phyloP scores from a whole-genome alignment of 1,140 invertebrate genomes.

The Listronotus bonariensis region DNA sequence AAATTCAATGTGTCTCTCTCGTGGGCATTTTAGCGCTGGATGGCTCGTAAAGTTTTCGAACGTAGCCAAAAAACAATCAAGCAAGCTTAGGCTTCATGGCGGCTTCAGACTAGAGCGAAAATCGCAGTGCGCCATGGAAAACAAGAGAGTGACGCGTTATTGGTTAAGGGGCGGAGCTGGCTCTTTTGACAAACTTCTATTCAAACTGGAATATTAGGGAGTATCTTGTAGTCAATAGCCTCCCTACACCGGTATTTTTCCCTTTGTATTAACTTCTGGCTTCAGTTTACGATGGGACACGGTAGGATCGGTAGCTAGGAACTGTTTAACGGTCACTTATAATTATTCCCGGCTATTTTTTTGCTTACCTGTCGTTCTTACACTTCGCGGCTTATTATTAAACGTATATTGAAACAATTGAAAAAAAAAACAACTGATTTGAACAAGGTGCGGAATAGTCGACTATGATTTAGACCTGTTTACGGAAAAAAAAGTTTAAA shows the following conservation, averaged over 20 bases:
- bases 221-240: constrained; percentile 50
- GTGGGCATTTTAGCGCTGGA: not conserved
- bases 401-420: no score
- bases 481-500: not conserved
- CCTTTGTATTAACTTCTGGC: constrained; percentile 35
- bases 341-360: not conserved
- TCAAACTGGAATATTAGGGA: constrained; percentile 54
- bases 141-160: constrained; percentile 42
- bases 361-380: not conserved
- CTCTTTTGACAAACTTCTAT: constrained; percentile 48
- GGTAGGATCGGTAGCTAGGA: constrained; percentile 32
- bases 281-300: constrained; percentile 37
- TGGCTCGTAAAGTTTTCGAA: not conserved
- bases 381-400: no score
- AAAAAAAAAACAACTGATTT: no score
- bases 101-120: constrained; percentile 34
- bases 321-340: constrained; percentile 5
- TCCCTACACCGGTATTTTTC: constrained; percentile 38
- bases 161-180: constrained; percentile 47
- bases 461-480: not conserved
- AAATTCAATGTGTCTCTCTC: no score
- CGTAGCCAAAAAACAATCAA: constrained; percentile 20
- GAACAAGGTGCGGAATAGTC: not conserved
- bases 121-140: constrained; percentile 26
- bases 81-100: constrained; percentile 31